Conservation (phyloP, 1,140 invertebrate genomes). For the Drosophila parvula region DNA sequence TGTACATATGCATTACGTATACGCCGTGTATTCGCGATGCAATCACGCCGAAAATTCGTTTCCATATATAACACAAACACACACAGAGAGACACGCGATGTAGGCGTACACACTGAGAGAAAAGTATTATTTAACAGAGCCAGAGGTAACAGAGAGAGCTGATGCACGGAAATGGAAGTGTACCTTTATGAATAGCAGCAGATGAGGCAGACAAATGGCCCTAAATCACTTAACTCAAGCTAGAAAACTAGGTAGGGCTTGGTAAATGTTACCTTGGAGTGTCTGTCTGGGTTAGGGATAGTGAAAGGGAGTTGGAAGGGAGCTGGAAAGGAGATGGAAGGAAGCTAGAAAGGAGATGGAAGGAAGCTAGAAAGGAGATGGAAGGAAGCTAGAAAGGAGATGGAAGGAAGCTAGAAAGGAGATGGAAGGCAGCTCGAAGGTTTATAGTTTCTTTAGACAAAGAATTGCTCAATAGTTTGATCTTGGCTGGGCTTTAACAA, state of each 20-base stretch:
- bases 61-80: slow-evolving; percentile 48
- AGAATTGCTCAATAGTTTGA: neutral
- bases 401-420: too few species aligned
- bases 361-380: too few species aligned
- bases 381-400: too few species aligned
- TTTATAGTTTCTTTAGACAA: neutral
- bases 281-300: too few species aligned
- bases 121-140: neutral
- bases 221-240: neutral
- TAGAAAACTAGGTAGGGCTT: neutral
- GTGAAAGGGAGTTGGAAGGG: too few species aligned
- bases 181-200: neutral
- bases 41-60: slow-evolving; percentile 65
- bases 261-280: neutral
- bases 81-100: slow-evolving; percentile 21
- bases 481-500: neutral
- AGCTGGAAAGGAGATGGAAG: too few species aligned
- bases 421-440: neutral
- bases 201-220: neutral
- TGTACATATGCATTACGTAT: slow-evolving; percentile 60
- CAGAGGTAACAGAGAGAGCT: neutral
- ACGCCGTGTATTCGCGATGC: slow-evolving; percentile 55
- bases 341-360: too few species aligned
- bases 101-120: neutral
- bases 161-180: neutral